Conservation (phyloP, 2,888 invertebrate species). For the Noctua comes region DNA sequence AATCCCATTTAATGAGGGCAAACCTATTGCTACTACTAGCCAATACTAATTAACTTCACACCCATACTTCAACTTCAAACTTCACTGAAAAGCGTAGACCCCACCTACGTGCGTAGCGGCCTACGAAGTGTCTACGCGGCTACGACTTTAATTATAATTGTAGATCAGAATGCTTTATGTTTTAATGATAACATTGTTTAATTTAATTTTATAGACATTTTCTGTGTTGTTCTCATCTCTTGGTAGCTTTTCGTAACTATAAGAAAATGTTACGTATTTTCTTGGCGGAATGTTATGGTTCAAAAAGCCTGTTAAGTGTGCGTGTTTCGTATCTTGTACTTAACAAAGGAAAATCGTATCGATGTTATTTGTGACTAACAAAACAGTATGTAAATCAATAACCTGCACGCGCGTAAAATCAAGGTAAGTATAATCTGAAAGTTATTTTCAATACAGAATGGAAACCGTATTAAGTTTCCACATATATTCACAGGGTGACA, state of each 20-base stretch:
- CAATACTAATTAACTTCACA: not conserved
- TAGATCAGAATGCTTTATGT: not conserved
- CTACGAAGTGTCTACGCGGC: conserved; percentile 22
- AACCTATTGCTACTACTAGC: not conserved
- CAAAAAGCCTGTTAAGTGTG: not conserved
- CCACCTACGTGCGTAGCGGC: conserved; percentile 8
- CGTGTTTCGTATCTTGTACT: not conserved
- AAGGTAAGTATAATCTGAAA: conserved; percentile 48
- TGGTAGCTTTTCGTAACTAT: not conserved
- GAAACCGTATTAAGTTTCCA: conserved; percentile 76
- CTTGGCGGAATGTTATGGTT: not conserved
- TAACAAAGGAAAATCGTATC: not conserved
- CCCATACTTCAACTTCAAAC: too few relatives aligned
- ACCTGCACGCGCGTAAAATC: conserved; percentile 51
- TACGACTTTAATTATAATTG: not conserved
- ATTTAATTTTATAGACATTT: not conserved
- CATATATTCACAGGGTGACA: conserved; percentile 81
- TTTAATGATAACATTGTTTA: not conserved
- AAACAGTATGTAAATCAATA: conserved; percentile 53
- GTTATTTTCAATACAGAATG: conserved; percentile 59
- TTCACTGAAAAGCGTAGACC: not conserved
- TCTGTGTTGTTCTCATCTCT: not conserved
- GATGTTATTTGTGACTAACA: conserved; percentile 12
- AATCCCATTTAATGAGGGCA: not conserved
- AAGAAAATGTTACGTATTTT: not conserved